Conservation (phyloP, 2,113 vertebrate species). For the Ammospiza caudacuta region DNA sequence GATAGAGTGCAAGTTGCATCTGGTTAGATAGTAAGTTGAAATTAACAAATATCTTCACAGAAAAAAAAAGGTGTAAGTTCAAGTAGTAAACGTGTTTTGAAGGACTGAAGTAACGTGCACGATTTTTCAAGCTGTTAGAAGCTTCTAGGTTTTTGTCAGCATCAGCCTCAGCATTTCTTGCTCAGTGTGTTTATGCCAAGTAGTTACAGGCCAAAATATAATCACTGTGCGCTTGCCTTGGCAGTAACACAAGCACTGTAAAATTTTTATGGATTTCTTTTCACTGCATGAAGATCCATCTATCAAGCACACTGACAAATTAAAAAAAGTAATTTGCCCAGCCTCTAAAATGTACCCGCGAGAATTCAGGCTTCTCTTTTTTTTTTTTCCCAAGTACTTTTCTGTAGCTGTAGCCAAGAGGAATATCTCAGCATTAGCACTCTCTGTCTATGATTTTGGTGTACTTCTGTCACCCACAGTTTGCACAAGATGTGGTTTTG, state of each 20-base stretch:
- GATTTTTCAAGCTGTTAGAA: background rate
- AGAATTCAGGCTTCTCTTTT: background rate
- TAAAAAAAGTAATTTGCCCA: conserved; percentile 22
- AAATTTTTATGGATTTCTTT: conserved; percentile 47
- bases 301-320: conserved; percentile 42
- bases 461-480: background rate
- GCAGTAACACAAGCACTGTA: conserved; percentile 17
- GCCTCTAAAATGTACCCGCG: background rate
- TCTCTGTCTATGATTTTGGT: background rate
- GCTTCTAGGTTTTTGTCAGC: conserved; percentile 10
- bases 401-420: background rate
- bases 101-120: background rate
- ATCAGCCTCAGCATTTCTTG: conserved; percentile 21
- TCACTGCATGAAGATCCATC: background rate
- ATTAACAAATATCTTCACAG: background rate
- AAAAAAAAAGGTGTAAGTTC: background rate
- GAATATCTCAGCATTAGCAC: background rate
- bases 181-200: conserved; percentile 25
- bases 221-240: background rate
- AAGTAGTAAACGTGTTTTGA: background rate
- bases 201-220: conserved; percentile 37
- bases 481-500: background rate
- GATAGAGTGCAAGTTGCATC: background rate
- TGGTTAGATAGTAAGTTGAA: background rate
- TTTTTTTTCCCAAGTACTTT: background rate